These are phyloP conservation scores for Darevskia nairensis DNA, from an alignment of 2,797 vertebrate species.

Conservation along the genomic window DNA sequence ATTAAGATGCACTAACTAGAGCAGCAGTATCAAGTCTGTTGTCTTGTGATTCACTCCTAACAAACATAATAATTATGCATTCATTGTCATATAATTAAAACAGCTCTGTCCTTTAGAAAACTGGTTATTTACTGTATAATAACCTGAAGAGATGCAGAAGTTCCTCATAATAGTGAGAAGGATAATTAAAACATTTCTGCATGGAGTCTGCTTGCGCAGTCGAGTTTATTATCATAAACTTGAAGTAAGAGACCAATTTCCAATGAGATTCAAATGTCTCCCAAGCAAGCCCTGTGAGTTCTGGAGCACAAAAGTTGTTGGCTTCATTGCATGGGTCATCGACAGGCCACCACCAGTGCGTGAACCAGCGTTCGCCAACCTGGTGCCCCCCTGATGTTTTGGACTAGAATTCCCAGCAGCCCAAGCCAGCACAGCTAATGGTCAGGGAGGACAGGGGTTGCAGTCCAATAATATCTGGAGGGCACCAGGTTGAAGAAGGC, in stretches of 20 bases:
- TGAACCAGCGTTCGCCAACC: no score
- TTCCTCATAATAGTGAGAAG: conserved; percentile 82
- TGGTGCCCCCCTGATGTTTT: no score
- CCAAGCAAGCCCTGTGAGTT: conserved; percentile 12
- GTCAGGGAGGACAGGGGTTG: no score
- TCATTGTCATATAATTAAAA: conserved; percentile 99
- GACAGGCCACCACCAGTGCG: no score
- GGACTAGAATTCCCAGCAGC: no score
- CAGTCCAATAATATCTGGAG: no score
- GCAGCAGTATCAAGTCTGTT: conserved; percentile 99
- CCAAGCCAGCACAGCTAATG: no score
- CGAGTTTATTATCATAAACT: conserved; percentile 78
- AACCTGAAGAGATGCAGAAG: conserved; percentile 85
- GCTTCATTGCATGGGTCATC: neutral
- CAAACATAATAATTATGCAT: conserved; percentile 99
- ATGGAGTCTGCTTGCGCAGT: conserved; percentile 70
- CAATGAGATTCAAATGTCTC: conserved; percentile 49
- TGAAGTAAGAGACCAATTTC: conserved; percentile 62
- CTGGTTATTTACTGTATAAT: conserved; percentile 85
- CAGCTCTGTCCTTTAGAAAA: conserved; percentile 96
- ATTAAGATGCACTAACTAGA: conserved; percentile 99
- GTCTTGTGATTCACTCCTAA: conserved; percentile 99
- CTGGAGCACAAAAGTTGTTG: conserved; percentile 45
- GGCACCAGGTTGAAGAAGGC: no score
- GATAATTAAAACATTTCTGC: conserved; percentile 84